A percentile compares a stretch with the other conserved stretches of the same genome.
Conservation (phyloP, 2,113 vertebrate genomes). For the Sylvietta virens region DNA sequence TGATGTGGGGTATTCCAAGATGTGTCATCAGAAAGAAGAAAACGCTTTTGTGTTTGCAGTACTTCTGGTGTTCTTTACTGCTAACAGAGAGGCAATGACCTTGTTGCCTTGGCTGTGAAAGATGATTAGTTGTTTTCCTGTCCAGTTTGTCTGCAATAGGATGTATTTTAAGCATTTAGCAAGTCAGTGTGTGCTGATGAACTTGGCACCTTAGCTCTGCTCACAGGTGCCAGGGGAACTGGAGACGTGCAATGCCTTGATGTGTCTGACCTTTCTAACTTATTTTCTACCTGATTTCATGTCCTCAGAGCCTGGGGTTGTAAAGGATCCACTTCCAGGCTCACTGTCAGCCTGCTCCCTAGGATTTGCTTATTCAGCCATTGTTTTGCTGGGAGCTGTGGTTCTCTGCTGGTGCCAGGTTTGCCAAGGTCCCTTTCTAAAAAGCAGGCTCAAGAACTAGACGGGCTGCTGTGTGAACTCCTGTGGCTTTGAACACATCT, state of each 20-base stretch:
- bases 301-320: background rate
- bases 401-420: background rate
- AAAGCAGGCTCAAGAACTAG: background rate
- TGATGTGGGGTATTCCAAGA: background rate
- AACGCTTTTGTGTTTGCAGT: background rate
- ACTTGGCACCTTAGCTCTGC: background rate
- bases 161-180: slow-evolving; percentile 31
- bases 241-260: background rate
- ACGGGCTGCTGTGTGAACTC: background rate
- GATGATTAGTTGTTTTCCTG: background rate
- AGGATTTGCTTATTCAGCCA: background rate
- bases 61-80: background rate
- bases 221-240: background rate
- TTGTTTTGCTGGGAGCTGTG: background rate
- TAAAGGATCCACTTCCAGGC: background rate
- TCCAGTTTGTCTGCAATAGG: background rate
- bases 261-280: slow-evolving; percentile 32
- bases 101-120: background rate
- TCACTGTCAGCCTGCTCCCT: background rate
- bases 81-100: background rate
- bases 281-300: background rate
- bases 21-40: background rate
- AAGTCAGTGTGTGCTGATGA: background rate
- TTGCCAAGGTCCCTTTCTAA: background rate
- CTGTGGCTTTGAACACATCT: background rate